A percentile compares a stretch with the other conserved stretches of the same genome.
These are phyloP conservation scores for Clytia hemisphaerica DNA, from an alignment of 30 jellyfish, hydroid and myxozoan genomes.

Conservation along the genomic window DNA sequence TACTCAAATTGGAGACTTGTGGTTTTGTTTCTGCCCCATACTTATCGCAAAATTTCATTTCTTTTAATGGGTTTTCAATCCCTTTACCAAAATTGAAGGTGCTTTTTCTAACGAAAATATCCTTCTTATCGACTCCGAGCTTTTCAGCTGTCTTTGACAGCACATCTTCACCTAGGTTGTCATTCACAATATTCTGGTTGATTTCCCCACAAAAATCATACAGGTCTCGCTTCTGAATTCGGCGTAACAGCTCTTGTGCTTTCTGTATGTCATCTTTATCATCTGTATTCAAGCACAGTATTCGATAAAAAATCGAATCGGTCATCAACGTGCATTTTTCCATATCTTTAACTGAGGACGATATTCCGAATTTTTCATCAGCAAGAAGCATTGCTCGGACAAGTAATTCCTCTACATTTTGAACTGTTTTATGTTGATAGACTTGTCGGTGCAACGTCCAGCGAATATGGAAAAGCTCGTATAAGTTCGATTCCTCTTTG, in stretches of 20 bases:
- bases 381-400: slow-evolving; percentile 46
- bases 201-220: slow-evolving; percentile 57
- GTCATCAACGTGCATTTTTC: slow-evolving; percentile 28
- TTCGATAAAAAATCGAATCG: slow-evolving; percentile 56
- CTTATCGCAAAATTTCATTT: no score
- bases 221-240: slow-evolving; percentile 59
- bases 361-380: slow-evolving; percentile 41
- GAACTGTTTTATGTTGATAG: slow-evolving; percentile 76
- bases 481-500: slow-evolving; percentile 56
- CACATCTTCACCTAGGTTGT: no score
- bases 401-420: slow-evolving; percentile 54
- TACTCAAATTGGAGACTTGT: no score
- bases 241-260: slow-evolving; percentile 32
- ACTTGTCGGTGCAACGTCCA: slow-evolving; percentile 66
- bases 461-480: slow-evolving; percentile 80
- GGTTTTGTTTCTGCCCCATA: no score
- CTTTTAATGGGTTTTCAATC: no score
- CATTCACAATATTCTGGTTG: slow-evolving; percentile 22
- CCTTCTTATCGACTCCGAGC: no score
- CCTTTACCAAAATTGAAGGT: no score
- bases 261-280: no score
- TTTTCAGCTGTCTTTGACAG: no score
- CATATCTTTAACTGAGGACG: slow-evolving; percentile 51
- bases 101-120: no score
- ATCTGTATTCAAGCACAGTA: slow-evolving; percentile 25